phyloP scores from a whole-genome alignment of 37 sponge, comb jelly and placozoan species.

The Chondrilla cf. caribensis region DNA sequence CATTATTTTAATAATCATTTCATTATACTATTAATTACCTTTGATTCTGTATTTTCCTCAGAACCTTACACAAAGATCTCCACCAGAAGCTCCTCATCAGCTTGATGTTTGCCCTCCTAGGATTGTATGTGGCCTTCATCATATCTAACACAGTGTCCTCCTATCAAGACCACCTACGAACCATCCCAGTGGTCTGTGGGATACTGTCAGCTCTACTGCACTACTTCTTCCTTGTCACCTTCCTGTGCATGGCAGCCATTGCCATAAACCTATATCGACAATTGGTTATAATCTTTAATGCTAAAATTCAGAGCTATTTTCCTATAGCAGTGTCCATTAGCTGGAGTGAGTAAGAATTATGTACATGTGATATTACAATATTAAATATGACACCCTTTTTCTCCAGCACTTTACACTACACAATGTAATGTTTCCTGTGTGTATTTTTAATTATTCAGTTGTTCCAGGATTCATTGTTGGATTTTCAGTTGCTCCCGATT shows the following conservation, averaged over 20 bases:
- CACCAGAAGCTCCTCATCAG: slow-evolving; percentile 49
- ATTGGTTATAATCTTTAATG: slow-evolving; percentile 31
- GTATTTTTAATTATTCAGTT: neutral
- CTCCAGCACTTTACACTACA: neutral
- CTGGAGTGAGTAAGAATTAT: slow-evolving; percentile 42
- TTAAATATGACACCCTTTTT: neutral
- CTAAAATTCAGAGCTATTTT: slow-evolving; percentile 1
- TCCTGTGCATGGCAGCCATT: slow-evolving; percentile 42
- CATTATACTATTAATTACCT: too few species aligned
- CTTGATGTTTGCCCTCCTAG: slow-evolving; percentile 41
- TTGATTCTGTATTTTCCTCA: neutral
- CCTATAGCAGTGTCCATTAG: slow-evolving; percentile 21
- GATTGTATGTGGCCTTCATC: slow-evolving; percentile 40
- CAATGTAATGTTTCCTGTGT: neutral
- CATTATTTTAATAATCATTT: too few species aligned
- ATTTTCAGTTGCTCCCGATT: neutral
- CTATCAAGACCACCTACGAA: too few species aligned
- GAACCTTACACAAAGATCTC: slow-evolving; percentile 30
- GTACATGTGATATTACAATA: neutral
- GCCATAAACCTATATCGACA: slow-evolving; percentile 43
- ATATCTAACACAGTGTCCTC: neutral
- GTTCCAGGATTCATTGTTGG: slow-evolving; percentile 8
- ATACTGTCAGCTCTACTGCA: slow-evolving; percentile 25
- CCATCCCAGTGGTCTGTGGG: slow-evolving; percentile 7
- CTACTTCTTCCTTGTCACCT: slow-evolving; percentile 46